A percentile compares a stretch with the other conserved stretches of the same genome.
These are phyloP conservation scores for Lepidurus packardi DNA, from an alignment of 1,140 invertebrate genomes.

Conservation along the genomic window DNA sequence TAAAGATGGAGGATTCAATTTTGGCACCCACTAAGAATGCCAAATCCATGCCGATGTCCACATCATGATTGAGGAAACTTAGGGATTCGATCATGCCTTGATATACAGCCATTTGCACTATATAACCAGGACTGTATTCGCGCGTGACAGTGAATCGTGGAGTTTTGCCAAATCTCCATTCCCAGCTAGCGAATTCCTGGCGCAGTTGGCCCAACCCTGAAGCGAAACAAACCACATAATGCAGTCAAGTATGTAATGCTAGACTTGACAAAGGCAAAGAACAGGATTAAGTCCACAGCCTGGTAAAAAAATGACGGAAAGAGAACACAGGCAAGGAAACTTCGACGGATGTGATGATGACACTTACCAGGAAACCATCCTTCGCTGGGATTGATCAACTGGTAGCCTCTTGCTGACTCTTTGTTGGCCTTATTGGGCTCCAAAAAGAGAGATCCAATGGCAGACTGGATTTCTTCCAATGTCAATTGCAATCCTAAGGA, in stretches of 20 bases:
- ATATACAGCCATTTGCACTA: background rate
- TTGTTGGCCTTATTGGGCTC: constrained; percentile 58
- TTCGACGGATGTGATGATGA: background rate
- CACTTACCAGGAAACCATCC: constrained; percentile 73
- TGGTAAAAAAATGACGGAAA: background rate
- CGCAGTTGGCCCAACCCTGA: constrained; percentile 60
- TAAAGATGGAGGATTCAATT: background rate
- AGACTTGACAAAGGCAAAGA: background rate
- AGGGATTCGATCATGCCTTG: background rate
- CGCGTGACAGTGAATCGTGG: constrained; percentile 66
- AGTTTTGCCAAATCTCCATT: constrained; percentile 82
- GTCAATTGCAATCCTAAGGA: constrained; percentile 64
- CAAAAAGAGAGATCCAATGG: constrained; percentile 75
- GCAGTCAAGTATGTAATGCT: too few species aligned
- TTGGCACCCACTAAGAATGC: background rate
- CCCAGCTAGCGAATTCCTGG: constrained; percentile 66
- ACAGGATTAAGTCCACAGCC: background rate
- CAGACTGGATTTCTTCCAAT: constrained; percentile 60
- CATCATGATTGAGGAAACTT: background rate
- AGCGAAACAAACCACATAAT: constrained; percentile 35
- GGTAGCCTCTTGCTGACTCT: constrained; percentile 69
- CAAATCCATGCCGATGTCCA: background rate
- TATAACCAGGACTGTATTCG: background rate
- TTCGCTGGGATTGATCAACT: constrained; percentile 77
- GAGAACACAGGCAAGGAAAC: background rate